These are phyloP conservation scores for Pandemis corylana DNA, from an alignment of 2,888 invertebrate species.

Conservation along the genomic window DNA sequence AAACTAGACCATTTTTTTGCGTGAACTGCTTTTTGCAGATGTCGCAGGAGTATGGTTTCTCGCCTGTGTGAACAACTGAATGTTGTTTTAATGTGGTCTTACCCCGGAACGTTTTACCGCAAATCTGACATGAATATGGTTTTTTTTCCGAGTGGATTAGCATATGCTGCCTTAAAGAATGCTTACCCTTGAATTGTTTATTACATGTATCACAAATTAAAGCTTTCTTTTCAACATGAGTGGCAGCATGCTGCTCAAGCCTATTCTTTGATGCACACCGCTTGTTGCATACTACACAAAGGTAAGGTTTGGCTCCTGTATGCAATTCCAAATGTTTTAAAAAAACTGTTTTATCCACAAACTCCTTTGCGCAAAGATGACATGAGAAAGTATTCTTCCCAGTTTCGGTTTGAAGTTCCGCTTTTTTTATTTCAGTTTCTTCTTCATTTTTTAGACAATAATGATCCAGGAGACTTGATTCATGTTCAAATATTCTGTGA, in stretches of 20 bases:
- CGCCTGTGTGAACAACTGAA: background rate
- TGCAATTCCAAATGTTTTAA: background rate
- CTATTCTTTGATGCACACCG: background rate
- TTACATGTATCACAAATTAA: background rate
- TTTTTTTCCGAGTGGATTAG: background rate
- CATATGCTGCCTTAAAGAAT: background rate
- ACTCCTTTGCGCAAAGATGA: background rate
- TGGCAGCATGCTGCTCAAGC: background rate
- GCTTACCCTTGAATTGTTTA: background rate
- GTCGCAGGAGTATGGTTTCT: background rate
- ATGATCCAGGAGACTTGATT: background rate
- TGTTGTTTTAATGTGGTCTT: background rate
- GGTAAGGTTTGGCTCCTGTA: background rate
- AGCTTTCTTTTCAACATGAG: background rate
- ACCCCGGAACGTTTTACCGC: background rate
- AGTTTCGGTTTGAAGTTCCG: background rate
- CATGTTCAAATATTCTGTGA: background rate
- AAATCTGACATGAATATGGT: background rate
- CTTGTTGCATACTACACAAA: slow-evolving; percentile 1
- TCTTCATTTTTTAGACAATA: background rate
- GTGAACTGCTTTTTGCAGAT: background rate
- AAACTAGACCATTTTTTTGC: background rate
- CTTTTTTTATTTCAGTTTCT: background rate
- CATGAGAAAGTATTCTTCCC: background rate
- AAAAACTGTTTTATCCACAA: background rate